Evolutionary conservation across 2,113 vertebrate genomes (phyloP).

Genomic region (Triplophysa siluroides): DNA sequence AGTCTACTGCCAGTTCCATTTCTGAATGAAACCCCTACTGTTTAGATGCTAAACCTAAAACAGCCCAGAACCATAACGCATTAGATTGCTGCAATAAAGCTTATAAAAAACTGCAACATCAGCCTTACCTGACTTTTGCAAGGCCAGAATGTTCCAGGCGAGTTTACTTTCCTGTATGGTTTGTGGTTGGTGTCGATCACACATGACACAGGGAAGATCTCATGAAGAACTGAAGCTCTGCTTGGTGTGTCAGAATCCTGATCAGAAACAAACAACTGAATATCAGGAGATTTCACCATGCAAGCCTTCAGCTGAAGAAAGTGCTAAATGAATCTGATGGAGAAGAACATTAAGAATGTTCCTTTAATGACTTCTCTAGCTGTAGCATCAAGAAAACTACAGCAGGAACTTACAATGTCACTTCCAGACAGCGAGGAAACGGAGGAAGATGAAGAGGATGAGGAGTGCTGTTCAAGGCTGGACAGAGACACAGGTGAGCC

Average conservation of each 20-base stretch:
- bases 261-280: neutral
- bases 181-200: conserved; percentile 76
- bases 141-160: neutral
- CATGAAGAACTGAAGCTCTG: conserved; percentile 75
- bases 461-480: conserved; percentile 82
- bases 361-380: conserved; percentile 6
- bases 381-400: neutral
- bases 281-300: too few relatives aligned
- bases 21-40: too few relatives aligned
- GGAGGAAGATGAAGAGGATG: conserved; percentile 76
- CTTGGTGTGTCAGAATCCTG: conserved; percentile 94
- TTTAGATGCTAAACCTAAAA: too few relatives aligned
- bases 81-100: too few relatives aligned
- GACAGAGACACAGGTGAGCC: conserved; percentile 82
- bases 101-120: too few relatives aligned
- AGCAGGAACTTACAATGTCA: conserved; percentile 84
- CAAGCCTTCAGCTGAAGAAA: too few relatives aligned
- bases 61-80: too few relatives aligned
- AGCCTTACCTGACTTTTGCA: conserved; percentile 31
- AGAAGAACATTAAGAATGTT: too few relatives aligned
- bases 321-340: neutral
- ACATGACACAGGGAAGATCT: conserved; percentile 75
- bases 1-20: too few relatives aligned
- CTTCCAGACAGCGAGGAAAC: conserved; percentile 88
- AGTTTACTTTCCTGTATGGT: neutral